Percentiles rank a stretch among this genome's conserved stretches.
phyloP scores from a whole-genome alignment of 2,113 vertebrate species.

The Salvator merianae region DNA sequence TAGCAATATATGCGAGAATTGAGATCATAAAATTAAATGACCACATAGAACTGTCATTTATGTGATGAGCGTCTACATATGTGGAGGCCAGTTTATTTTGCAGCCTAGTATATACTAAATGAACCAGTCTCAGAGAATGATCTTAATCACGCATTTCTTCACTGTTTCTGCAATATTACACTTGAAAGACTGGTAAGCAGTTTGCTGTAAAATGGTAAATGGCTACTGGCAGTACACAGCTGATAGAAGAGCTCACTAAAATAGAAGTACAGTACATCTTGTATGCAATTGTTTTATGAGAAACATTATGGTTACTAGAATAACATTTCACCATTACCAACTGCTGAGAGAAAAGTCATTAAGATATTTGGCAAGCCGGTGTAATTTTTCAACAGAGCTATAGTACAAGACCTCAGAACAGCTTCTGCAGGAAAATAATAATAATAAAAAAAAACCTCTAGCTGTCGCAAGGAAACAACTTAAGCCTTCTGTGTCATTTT shows the following conservation, averaged over 20 bases:
- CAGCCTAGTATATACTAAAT: slow-evolving; percentile 75
- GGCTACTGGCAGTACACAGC: slow-evolving; percentile 70
- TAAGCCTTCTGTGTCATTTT: slow-evolving; percentile 63
- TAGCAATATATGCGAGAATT: slow-evolving; percentile 98
- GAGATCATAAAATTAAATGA: slow-evolving; percentile 94
- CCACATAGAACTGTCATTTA: slow-evolving; percentile 93
- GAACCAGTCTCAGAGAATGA: slow-evolving; percentile 79
- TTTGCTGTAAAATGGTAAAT: slow-evolving; percentile 80
- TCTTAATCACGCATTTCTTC: slow-evolving; percentile 89
- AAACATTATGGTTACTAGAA: slow-evolving; percentile 84
- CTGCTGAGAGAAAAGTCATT: slow-evolving; percentile 85
- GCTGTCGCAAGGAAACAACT: slow-evolving; percentile 67
- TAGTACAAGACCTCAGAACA: slow-evolving; percentile 72
- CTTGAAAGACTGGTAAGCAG: slow-evolving; percentile 79
- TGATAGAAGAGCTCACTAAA: slow-evolving; percentile 80
- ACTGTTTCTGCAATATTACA: slow-evolving; percentile 79
- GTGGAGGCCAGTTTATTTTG: slow-evolving; percentile 83
- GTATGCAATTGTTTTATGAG: slow-evolving; percentile 86
- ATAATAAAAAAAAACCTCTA: slow-evolving; percentile 44
- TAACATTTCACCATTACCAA: slow-evolving; percentile 87
- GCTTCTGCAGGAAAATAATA: slow-evolving; percentile 54
- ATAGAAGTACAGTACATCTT: slow-evolving; percentile 82
- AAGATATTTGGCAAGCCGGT: slow-evolving; percentile 82
- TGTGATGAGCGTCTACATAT: slow-evolving; percentile 81
- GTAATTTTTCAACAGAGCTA: slow-evolving; percentile 81